Evolutionary conservation across 2,888 invertebrate genomes (phyloP).

Genomic region (Polylopha cassiicola): DNA sequence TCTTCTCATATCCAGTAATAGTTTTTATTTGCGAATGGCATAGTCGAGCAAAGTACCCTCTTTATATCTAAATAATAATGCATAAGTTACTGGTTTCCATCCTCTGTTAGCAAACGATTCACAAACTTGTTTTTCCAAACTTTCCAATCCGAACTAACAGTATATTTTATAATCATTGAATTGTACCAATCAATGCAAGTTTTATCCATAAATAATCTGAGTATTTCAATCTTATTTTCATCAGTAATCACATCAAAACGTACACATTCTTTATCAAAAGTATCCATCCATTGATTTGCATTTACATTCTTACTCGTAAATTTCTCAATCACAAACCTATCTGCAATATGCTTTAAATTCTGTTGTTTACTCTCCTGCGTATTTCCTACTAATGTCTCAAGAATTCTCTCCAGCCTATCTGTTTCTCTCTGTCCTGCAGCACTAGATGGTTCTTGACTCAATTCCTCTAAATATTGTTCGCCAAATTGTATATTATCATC

Average conservation of each 20-base stretch:
- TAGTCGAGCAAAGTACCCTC: constrained; percentile 15
- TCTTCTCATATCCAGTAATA: constrained; percentile 19
- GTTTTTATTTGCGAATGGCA: constrained; percentile 20
- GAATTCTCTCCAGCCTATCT: too few relatives aligned
- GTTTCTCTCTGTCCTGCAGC: too few relatives aligned
- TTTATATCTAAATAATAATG: constrained; percentile 20
- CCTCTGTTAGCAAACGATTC: constrained; percentile 22
- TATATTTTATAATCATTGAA: constrained; percentile 20
- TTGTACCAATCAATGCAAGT: constrained; percentile 19
- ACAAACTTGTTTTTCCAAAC: constrained; percentile 15
- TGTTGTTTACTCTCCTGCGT: not conserved
- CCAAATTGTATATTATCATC: not conserved
- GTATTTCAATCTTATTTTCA: constrained; percentile 18
- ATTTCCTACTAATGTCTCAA: not conserved
- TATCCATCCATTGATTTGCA: constrained; percentile 19
- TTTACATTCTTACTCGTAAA: constrained; percentile 12
- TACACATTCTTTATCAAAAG: constrained; percentile 22
- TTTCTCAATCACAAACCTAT: constrained; percentile 18
- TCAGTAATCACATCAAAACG: constrained; percentile 15
- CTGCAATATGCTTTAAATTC: constrained; percentile 13
- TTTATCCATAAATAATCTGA: constrained; percentile 13
- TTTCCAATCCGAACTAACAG: constrained; percentile 14
- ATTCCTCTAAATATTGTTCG: not conserved
- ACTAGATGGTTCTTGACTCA: too few relatives aligned
- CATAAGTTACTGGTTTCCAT: constrained; percentile 23